Conservation (phyloP, 2,113 vertebrate species). For the Rynchops niger region DNA sequence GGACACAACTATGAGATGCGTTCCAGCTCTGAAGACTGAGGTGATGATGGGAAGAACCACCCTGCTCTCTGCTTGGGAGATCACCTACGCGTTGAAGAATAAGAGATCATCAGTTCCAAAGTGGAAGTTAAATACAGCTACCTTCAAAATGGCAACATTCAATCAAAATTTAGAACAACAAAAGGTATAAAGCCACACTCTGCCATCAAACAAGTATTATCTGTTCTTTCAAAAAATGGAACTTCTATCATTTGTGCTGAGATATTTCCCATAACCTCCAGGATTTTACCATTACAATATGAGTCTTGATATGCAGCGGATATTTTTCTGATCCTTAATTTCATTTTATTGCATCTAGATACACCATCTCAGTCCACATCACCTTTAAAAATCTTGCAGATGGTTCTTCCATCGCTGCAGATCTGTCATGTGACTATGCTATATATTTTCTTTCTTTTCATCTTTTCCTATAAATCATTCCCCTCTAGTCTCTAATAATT, state of each 20-base stretch:
- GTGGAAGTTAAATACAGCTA: not conserved
- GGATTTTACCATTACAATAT: not conserved
- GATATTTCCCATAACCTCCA: not conserved
- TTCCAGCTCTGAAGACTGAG: not conserved
- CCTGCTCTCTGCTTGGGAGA: not conserved
- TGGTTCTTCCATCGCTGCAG: not conserved
- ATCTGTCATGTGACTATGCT: not conserved
- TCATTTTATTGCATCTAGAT: not conserved
- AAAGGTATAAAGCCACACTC: not conserved
- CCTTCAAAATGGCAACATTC: not conserved
- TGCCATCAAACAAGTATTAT: not conserved
- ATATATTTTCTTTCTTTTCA: not conserved
- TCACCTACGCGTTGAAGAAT: not conserved
- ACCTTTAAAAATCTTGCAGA: not conserved
- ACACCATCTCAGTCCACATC: not conserved
- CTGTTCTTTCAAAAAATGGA: not conserved
- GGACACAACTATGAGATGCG: not conserved
- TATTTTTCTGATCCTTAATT: not conserved
- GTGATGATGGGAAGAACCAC: not conserved
- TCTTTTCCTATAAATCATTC: not conserved
- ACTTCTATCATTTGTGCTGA: not conserved
- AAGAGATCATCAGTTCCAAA: not conserved
- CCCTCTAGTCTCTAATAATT: not conserved
- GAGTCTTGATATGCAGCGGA: not conserved
- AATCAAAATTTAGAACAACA: not conserved